A percentile compares a stretch with the other conserved stretches of the same genome.
phyloP scores from a whole-genome alignment of 2,888 invertebrate species.

The Leptarthrus brevirostris region DNA sequence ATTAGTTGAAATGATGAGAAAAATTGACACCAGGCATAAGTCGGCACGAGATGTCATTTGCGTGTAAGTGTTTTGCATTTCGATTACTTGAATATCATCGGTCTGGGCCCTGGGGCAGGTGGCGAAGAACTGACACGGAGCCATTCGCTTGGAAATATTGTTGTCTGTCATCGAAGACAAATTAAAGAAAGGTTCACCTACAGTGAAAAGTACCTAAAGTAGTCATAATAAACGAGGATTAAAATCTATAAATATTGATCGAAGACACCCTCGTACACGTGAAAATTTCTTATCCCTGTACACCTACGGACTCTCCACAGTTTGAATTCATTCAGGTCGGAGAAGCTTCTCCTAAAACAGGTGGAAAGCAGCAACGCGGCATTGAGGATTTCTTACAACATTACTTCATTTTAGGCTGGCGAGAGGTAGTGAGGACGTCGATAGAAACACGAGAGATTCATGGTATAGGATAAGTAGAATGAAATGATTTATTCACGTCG shows the following conservation, averaged over 20 bases:
- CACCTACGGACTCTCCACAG: conserved; percentile 20
- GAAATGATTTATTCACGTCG: conserved; percentile 34
- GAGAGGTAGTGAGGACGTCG: conserved; percentile 7
- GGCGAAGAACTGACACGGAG: conserved; percentile 16
- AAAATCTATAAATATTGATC: conserved; percentile 49
- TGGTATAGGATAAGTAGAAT: conserved; percentile 1
- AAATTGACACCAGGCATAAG: conserved; percentile 50
- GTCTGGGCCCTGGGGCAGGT: not conserved
- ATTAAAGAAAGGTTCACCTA: not conserved
- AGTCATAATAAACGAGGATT: conserved; percentile 38
- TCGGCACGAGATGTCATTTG: conserved; percentile 46
- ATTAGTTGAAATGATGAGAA: conserved; percentile 38
- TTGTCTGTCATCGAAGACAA: conserved; percentile 29
- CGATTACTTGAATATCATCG: conserved; percentile 7
- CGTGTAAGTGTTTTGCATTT: conserved; percentile 48
- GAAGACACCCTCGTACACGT: conserved; percentile 46
- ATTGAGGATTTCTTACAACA: not conserved
- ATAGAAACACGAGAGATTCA: conserved; percentile 1
- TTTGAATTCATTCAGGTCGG: conserved; percentile 7
- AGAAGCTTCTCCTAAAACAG: too few species aligned
- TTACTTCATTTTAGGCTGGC: not conserved
- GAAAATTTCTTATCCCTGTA: conserved; percentile 40
- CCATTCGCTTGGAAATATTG: conserved; percentile 22
- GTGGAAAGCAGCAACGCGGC: not conserved
- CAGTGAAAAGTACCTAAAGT: conserved; percentile 29